Percentiles rank a stretch among this genome's conserved stretches.
Conservation (phyloP, 2,797 vertebrate genomes). For the Onychomys arenicola region DNA sequence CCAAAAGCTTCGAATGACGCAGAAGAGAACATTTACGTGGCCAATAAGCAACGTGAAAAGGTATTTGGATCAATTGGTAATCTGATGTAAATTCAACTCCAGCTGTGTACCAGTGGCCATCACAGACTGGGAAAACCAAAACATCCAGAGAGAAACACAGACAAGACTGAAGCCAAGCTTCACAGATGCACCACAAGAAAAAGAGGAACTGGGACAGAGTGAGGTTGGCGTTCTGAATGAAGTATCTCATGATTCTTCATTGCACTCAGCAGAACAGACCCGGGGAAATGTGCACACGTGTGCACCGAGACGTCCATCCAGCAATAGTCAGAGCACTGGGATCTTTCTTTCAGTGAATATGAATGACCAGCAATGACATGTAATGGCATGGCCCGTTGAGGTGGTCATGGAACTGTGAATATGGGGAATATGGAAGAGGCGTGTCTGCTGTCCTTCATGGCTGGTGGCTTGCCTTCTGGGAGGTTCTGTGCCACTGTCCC, state of each 20-base stretch:
- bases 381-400: neutral
- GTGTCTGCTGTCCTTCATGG: neutral
- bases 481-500: neutral
- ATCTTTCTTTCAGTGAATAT: neutral
- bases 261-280: neutral
- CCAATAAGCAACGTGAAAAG: neutral
- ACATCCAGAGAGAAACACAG: neutral
- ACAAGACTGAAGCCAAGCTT: neutral
- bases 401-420: neutral
- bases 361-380: neutral
- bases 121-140: neutral
- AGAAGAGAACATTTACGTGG: neutral
- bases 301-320: neutral
- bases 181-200: neutral
- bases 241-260: neutral
- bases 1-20: neutral
- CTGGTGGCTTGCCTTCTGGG: neutral
- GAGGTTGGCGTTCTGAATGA: neutral
- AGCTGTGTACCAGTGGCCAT: neutral
- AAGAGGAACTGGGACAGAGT: too few relatives aligned
- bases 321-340: too few relatives aligned
- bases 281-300: neutral
- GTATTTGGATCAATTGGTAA: neutral
- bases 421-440: neutral
- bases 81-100: neutral